Base-by-base conservation (phyloP, 2,888 invertebrate species). In the Athripsodes cinereus region DNA sequence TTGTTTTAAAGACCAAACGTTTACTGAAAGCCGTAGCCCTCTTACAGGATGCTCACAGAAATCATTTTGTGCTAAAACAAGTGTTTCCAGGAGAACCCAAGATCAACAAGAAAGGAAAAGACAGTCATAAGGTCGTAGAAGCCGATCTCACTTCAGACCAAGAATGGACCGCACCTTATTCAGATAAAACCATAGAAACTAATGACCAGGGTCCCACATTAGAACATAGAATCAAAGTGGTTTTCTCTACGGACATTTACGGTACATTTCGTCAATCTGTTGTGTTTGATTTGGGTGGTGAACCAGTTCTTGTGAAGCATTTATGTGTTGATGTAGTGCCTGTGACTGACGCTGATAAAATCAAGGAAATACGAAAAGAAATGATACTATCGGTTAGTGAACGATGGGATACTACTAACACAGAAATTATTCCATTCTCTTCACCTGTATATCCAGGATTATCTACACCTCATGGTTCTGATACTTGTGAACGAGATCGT, bases 301-400 rank as follows among this genome's bases (percentile, higher is more conserved):
- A 84, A 67, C 85, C 86, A 0, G 75, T 83, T 20, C 68, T 87
- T 2, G 81, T 85, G 6, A 81, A 83, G 63, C 83, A 86, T 68
- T 71, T 91, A 21, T 87, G 88, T 68, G 87, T 89, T 2, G 90
- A 91, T 69, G 88, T 89, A 2, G 80, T 88, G 18, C 88, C 88
- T 0, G 80, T 83, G 1, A 78, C 81, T 13, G 87, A 89, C 69
- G 72, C 81, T 0, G 79, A 81, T 57, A 81, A 83, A 66, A 81
- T 87, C 35, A 81, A 82, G 65, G 83, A 83, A 65, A 82, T 86
- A 26, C 80, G 81, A 22, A 80, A 82, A 64, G 83, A 84, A 67
- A 79, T 86, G 35, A 76, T 82, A 1, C 72, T 84, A 52, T 83
- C 83, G 26, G 79, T 81, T n/a, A 75, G 80, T 13, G 82, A 83